Evolutionary conservation across 92 coral and sea anemone genomes (phyloP).

Genomic region (Meandrina meandrites): DNA sequence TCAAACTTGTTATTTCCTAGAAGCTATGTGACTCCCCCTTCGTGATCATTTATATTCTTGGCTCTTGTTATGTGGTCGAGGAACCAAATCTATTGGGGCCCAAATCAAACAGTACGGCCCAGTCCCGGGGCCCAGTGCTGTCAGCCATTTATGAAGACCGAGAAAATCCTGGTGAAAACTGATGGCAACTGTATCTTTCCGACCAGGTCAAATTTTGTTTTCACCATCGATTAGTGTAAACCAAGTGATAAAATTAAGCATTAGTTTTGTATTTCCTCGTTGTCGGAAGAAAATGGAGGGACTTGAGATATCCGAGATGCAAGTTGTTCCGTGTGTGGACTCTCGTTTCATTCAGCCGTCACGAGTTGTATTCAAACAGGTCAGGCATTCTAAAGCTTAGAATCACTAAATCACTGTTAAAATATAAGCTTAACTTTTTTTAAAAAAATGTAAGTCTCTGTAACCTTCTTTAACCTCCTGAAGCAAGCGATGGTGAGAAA

Average conservation of each 20-base stretch:
- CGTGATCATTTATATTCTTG: no score
- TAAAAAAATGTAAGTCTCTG: no score
- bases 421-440: neutral
- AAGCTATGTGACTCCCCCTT: no score
- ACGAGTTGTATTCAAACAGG: slow-evolving; percentile 92
- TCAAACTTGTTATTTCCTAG: no score
- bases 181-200: neutral
- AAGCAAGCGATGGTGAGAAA: no score
- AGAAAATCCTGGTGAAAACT: neutral
- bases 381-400: slow-evolving; percentile 29
- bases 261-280: neutral
- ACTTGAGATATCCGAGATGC: slow-evolving; percentile 61
- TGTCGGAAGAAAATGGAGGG: slow-evolving; percentile 28
- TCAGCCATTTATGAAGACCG: neutral
- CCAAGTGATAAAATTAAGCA: neutral
- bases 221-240: neutral
- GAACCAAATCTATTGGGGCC: no score
- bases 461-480: no score
- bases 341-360: slow-evolving; percentile 83
- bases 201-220: neutral
- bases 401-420: no score
- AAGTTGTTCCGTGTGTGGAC: slow-evolving; percentile 84
- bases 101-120: no score
- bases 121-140: no score
- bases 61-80: no score